phyloP scores from a whole-genome alignment of 2,113 vertebrate species.

The Puffinus mauretanicus region DNA sequence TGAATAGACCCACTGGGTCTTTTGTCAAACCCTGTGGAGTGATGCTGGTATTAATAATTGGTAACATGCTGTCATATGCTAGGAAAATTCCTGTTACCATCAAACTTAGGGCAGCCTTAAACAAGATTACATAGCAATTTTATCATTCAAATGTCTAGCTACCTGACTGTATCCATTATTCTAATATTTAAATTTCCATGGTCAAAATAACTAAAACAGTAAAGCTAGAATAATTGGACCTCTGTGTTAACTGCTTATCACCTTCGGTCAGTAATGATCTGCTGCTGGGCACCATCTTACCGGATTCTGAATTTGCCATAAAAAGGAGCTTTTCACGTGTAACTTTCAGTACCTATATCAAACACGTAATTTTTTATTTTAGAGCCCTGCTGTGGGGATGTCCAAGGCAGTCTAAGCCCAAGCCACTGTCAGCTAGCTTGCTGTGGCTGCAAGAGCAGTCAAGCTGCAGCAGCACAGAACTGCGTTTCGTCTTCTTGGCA shows the following conservation, averaged over 20 bases:
- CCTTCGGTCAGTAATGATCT: background rate
- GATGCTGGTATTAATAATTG: slow-evolving; percentile 35
- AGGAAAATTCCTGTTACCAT: background rate
- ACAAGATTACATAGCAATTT: background rate
- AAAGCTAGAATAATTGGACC: background rate
- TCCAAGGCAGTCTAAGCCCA: no score
- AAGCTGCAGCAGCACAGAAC: background rate
- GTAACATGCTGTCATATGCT: slow-evolving; percentile 2
- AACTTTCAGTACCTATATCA: background rate
- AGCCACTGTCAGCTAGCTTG: background rate
- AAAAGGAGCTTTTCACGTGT: background rate
- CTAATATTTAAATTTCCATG: background rate
- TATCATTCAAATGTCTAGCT: background rate
- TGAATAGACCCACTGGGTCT: background rate
- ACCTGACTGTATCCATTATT: background rate
- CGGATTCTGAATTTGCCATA: background rate
- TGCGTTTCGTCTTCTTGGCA: rapidly evolving
- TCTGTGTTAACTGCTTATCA: background rate
- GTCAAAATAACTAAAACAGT: background rate
- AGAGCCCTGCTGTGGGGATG: background rate
- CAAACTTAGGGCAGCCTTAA: background rate
- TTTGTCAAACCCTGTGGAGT: slow-evolving; percentile 16
- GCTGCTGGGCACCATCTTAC: background rate
- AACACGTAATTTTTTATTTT: background rate
- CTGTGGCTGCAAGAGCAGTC: background rate